Evolutionary conservation across 2,888 invertebrate genomes (phyloP).

Genomic region (Catocala fraxini): DNA sequence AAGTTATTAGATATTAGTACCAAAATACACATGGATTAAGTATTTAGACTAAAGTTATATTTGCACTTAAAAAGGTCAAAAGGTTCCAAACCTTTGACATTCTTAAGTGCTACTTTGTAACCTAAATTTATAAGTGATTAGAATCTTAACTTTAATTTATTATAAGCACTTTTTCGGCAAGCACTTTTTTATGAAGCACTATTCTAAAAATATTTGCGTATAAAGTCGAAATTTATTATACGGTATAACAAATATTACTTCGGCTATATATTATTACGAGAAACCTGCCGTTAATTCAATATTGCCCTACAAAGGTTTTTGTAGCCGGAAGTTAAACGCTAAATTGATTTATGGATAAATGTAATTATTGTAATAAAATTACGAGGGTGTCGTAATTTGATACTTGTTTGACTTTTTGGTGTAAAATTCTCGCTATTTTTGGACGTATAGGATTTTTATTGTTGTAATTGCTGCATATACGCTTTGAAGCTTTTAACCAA

Average conservation of each 20-base stretch:
- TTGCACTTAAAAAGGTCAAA: too few relatives aligned
- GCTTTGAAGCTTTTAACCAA: too few relatives aligned
- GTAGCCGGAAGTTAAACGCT: slow-evolving; percentile 20
- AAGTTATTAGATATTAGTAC: too few relatives aligned
- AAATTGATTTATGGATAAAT: slow-evolving; percentile 40
- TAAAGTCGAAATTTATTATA: slow-evolving; percentile 15
- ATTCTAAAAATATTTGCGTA: slow-evolving; percentile 13
- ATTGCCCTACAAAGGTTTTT: slow-evolving; percentile 39
- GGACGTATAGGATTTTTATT: not conserved
- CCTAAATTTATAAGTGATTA: not conserved
- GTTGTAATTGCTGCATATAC: too few relatives aligned
- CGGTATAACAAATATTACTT: slow-evolving; percentile 18
- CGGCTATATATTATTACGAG: slow-evolving; percentile 23
- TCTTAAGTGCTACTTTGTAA: too few relatives aligned
- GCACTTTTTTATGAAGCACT: slow-evolving; percentile 3
- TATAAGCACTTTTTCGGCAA: not conserved
- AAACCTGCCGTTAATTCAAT: slow-evolving; percentile 40
- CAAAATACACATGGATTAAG: too few relatives aligned
- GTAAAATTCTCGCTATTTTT: not conserved
- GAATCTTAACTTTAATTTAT: not conserved
- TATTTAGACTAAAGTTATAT: too few relatives aligned
- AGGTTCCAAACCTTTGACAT: too few relatives aligned
- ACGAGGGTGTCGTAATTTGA: slow-evolving; percentile 25
- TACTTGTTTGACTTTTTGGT: slow-evolving; percentile 21
- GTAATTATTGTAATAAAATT: slow-evolving; percentile 36